Percentiles rank a stretch among this genome's conserved stretches.
Conservation (phyloP, 1,140 invertebrate genomes). For the Bathynomus jamesi region DNA sequence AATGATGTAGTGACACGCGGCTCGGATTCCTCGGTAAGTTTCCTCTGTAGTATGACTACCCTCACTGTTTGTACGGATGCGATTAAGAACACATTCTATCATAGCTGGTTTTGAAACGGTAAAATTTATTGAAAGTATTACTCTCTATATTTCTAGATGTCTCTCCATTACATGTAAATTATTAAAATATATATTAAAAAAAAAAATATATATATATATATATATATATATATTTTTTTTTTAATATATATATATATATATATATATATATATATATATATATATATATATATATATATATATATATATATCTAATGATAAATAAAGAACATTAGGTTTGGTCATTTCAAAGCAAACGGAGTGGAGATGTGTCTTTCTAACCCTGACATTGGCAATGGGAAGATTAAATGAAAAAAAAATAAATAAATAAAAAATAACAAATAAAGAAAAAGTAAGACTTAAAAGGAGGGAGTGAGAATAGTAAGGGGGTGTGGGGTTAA, state of each 20-base stretch:
- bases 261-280: constrained; percentile 7
- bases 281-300: constrained; percentile 9
- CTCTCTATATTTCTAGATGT: too few species aligned
- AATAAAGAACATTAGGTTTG: not conserved
- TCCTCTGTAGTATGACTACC: too few species aligned
- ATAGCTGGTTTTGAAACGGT: too few species aligned
- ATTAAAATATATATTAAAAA: not conserved
- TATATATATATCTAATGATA: constrained; percentile 2
- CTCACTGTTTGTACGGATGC: too few species aligned
- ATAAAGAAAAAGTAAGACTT: not conserved
- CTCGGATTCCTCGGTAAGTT: too few species aligned
- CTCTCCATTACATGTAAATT: too few species aligned
- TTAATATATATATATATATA: constrained; percentile 6
- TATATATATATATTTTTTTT: constrained; percentile 5
- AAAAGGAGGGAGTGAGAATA: not conserved
- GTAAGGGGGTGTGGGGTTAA: not conserved
- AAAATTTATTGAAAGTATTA: too few species aligned
- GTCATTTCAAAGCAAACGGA: not conserved
- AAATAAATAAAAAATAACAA: not conserved
- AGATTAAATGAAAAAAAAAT: not conserved
- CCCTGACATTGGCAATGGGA: not conserved
- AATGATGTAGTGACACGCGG: too few species aligned
- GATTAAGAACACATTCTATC: too few species aligned
- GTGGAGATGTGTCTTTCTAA: not conserved
- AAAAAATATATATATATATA: not conserved